phyloP scores from a whole-genome alignment of 2,113 vertebrate species.

The Nannospalax galili region DNA sequence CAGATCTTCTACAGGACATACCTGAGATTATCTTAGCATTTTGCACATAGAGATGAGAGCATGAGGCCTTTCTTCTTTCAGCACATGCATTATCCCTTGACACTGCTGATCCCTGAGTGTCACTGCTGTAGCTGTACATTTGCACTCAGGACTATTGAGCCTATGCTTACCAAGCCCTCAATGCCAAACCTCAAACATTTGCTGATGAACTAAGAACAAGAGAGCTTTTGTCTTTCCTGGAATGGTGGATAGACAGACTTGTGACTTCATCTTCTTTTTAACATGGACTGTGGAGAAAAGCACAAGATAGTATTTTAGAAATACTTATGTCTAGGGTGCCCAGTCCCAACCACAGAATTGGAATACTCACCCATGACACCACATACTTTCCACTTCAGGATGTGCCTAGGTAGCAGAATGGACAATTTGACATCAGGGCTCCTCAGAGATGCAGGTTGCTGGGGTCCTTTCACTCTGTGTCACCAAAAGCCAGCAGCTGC shows the following conservation, averaged over 20 bases:
- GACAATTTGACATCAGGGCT: neutral
- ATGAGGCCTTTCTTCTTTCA: neutral
- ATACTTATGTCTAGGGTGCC: neutral
- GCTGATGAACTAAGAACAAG: neutral
- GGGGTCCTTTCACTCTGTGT: rapidly evolving
- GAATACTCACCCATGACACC: neutral
- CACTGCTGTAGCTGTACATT: neutral
- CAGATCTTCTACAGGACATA: neutral
- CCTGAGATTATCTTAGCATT: neutral
- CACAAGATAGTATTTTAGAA: neutral
- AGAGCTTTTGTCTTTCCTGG: neutral
- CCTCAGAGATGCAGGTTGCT: too few relatives aligned
- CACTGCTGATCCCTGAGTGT: neutral
- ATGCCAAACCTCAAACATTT: neutral
- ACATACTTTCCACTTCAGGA: rapidly evolving
- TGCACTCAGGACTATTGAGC: neutral
- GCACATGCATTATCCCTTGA: neutral
- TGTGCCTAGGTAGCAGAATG: rapidly evolving
- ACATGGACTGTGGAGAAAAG: neutral
- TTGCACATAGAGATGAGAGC: neutral
- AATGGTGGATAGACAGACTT: neutral
- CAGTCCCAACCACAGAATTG: neutral
- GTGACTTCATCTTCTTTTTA: neutral
- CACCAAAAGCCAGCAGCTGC: neutral
- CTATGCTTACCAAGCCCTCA: neutral